Evolutionary conservation across 2,797 vertebrate species (phyloP).

Genomic region (Rhabdomys pumilio): DNA sequence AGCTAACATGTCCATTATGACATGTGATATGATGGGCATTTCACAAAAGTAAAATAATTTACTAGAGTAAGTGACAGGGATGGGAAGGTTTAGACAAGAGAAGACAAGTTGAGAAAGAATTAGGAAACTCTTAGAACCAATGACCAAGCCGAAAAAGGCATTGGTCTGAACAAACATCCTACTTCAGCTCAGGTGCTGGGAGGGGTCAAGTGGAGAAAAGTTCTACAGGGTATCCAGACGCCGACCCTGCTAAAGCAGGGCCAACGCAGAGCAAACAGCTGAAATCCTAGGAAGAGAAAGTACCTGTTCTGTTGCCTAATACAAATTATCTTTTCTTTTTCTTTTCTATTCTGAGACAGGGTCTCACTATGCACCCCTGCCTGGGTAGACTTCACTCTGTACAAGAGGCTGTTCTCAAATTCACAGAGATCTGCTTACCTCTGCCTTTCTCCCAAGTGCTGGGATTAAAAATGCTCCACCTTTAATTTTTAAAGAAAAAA

Average conservation of each 20-base stretch:
- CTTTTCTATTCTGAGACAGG: not conserved
- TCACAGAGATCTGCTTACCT: not conserved
- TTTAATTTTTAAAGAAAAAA: not conserved
- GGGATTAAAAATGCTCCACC: not conserved
- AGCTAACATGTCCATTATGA: not conserved
- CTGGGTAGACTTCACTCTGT: not conserved
- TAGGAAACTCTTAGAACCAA: not conserved
- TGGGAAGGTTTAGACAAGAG: not conserved
- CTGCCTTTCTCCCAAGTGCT: not conserved
- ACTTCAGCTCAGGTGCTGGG: fast-evolving
- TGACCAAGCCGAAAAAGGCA: not conserved
- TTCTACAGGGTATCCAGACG: fast-evolving
- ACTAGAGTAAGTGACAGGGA: not conserved
- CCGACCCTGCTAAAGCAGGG: not conserved
- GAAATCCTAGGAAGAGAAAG: not conserved
- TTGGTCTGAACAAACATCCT: too few relatives aligned
- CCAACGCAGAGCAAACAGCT: not conserved
- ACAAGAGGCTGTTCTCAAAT: not conserved
- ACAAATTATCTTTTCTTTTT: not conserved
- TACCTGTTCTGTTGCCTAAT: not conserved
- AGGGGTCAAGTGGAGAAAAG: fast-evolving
- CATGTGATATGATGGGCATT: not conserved
- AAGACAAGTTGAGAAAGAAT: not conserved
- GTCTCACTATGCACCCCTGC: not conserved
- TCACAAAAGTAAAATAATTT: slow-evolving; percentile 13